Evolutionary conservation across 2,113 vertebrate species (phyloP), one percentile per base, ranked within the genome.

Genomic region (Telmatochromis brachygnathus): DNA sequence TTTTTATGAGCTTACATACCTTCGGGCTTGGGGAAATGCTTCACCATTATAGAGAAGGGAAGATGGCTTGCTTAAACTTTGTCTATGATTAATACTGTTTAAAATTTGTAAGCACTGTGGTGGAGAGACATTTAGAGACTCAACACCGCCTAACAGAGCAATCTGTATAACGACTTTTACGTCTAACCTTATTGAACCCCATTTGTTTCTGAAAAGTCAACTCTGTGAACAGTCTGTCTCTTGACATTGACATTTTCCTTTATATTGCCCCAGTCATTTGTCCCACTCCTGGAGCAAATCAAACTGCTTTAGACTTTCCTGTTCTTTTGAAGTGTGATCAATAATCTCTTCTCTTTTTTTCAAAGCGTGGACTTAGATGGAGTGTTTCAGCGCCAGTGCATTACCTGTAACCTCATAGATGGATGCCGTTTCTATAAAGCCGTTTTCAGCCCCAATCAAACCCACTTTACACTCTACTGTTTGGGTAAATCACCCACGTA

Each of bases 391-490:
- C 96, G 96, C n/a, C 95, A 90, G n/a, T 97, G 97, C 92, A 84
- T 97, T 84, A 96, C 96, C 70, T 97, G 97, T 54, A 60, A 93
- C 84, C 96, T 97, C 14, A 88, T 96, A 10, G 96, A 96, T 6
- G 93, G 93, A 49, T 97, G 97, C 86, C 87, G 89, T 93, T 97
- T 97, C 93, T 97, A 96, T 79, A 94, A 91, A 91, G 96, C 90
- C 6, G 85, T 93, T 65, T 97, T 97, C 92, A 97, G 97, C 81
- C 96, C 96, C 73, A 96, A 95, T 86, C 92, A 92, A 89, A 96
- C 94, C 26, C 81, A 96, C 88, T 96, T 97, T 88, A 94, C 86
- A 21, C 96, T 97, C 79, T 94, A 96, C 89, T 97, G 97, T 92
- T 92, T 96, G 35, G 97, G 97, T 97, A 85, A 94, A 85, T 42